Evolutionary conservation across 2,888 invertebrate species (phyloP).

Genomic region (Empis stercorea): DNA sequence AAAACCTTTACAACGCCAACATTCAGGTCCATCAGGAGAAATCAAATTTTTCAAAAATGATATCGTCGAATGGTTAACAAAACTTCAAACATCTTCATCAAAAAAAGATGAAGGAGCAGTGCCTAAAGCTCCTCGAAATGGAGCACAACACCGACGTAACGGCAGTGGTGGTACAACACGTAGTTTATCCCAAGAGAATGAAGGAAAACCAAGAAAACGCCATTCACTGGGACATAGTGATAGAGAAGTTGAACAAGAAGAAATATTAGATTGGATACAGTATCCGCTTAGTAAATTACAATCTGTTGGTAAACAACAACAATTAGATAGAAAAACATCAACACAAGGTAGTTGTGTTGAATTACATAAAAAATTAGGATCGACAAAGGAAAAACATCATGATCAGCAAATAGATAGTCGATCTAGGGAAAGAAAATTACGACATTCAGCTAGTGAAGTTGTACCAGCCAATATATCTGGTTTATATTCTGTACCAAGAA

Average conservation of each 20-base stretch:
- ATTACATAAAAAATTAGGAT: slow-evolving; percentile 15
- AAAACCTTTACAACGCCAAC: slow-evolving; percentile 33
- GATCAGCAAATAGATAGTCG: slow-evolving; percentile 11
- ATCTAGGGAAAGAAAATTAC: slow-evolving; percentile 27
- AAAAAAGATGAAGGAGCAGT: slow-evolving; percentile 16
- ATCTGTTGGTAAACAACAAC: slow-evolving; percentile 25
- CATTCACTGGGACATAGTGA: slow-evolving; percentile 34
- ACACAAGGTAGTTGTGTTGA: slow-evolving; percentile 20
- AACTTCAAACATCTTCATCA: slow-evolving; percentile 25
- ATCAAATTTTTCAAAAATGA: slow-evolving; percentile 34
- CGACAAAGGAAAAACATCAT: slow-evolving; percentile 7
- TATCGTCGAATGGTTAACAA: slow-evolving; percentile 35
- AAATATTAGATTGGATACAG: slow-evolving; percentile 31
- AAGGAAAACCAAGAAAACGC: slow-evolving; percentile 28
- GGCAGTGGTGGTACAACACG: slow-evolving; percentile 30
- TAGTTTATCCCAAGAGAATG: slow-evolving; percentile 27
- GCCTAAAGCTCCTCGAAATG: slow-evolving; percentile 16
- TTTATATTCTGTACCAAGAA: slow-evolving; percentile 30
- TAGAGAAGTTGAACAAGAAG: slow-evolving; percentile 25
- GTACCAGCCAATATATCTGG: slow-evolving; percentile 29
- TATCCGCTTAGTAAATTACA: slow-evolving; percentile 31
- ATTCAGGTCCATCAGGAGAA: slow-evolving; percentile 32
- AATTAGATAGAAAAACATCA: slow-evolving; percentile 11
- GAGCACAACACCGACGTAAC: slow-evolving; percentile 27
- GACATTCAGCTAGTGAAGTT: slow-evolving; percentile 34